Conservation (phyloP, 2,797 vertebrate species). For the Prunella strophiata region DNA sequence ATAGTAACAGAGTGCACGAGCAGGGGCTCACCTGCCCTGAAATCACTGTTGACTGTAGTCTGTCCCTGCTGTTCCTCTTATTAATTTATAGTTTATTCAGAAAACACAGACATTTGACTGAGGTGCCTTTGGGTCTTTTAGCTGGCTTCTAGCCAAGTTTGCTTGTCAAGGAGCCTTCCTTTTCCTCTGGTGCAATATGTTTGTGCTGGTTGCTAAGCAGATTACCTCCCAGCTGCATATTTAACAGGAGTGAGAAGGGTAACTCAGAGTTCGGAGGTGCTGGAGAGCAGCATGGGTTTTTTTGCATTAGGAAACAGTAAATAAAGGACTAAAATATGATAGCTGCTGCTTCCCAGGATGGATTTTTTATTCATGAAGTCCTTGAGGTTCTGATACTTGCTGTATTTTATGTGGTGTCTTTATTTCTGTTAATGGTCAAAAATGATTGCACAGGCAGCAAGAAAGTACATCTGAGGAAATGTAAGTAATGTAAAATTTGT, state of each 20-base stretch:
- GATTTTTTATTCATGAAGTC: conserved; percentile 49
- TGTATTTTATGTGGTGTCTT: conserved; percentile 64
- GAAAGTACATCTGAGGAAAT: conserved; percentile 67
- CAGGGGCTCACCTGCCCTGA: neutral
- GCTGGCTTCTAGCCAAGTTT: conserved; percentile 37
- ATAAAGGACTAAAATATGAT: conserved; percentile 68
- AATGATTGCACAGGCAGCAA: conserved; percentile 55
- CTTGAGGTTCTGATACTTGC: conserved; percentile 64
- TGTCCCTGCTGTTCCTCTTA: neutral
- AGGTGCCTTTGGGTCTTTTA: conserved; percentile 3
- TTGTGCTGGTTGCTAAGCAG: conserved; percentile 70
- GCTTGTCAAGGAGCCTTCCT: conserved; percentile 46
- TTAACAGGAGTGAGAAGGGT: conserved; percentile 23
- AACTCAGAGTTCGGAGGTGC: neutral
- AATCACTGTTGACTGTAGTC: neutral
- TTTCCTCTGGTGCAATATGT: conserved; percentile 29
- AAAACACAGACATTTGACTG: neutral
- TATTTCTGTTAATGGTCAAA: conserved; percentile 72
- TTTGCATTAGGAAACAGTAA: neutral
- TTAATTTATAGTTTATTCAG: neutral
- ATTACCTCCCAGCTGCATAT: conserved; percentile 50
- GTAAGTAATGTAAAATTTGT: conserved; percentile 51
- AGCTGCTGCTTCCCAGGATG: conserved; percentile 17
- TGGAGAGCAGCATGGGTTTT: neutral
- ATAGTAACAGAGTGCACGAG: fast-evolving